Conservation (phyloP, 2,888 invertebrate genomes). For the Morpho helenor region DNA sequence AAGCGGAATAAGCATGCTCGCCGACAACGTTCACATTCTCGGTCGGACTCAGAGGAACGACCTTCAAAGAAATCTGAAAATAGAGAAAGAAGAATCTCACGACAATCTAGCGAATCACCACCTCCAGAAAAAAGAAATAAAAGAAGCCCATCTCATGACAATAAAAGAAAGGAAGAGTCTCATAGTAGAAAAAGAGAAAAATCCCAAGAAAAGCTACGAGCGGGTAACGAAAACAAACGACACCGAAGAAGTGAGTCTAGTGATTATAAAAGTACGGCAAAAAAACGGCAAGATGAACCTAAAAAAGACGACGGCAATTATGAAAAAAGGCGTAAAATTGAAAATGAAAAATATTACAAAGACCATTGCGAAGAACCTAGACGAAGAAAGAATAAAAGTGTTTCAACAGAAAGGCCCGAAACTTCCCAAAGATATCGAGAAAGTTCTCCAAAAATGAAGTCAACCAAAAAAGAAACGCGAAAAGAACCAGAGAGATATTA, state of each 20-base stretch:
- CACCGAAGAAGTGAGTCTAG: slow-evolving; percentile 43
- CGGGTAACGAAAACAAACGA: slow-evolving; percentile 38
- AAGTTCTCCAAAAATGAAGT: slow-evolving; percentile 33
- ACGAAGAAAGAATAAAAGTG: slow-evolving; percentile 45
- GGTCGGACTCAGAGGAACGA: slow-evolving; percentile 46
- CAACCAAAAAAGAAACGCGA: slow-evolving; percentile 15
- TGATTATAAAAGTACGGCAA: slow-evolving; percentile 37
- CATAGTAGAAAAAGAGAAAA: slow-evolving; percentile 41
- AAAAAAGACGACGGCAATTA: slow-evolving; percentile 41
- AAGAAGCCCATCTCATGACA: slow-evolving; percentile 49
- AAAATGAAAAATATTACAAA: slow-evolving; percentile 26
- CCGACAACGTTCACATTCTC: slow-evolving; percentile 39
- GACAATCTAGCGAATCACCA: slow-evolving; percentile 49
- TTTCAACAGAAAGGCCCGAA: slow-evolving; percentile 46
- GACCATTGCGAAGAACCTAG: slow-evolving; percentile 35
- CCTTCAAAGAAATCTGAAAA: slow-evolving; percentile 39
- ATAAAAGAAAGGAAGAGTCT: slow-evolving; percentile 39
- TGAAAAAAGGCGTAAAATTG: slow-evolving; percentile 38
- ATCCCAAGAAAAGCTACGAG: slow-evolving; percentile 17
- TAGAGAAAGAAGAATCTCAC: slow-evolving; percentile 42
- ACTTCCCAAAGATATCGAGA: slow-evolving; percentile 48
- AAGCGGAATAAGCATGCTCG: slow-evolving; percentile 50
- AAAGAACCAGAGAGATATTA: slow-evolving; percentile 43
- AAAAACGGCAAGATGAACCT: slow-evolving; percentile 36
- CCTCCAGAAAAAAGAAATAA: slow-evolving; percentile 57